phyloP scores from a whole-genome alignment of 2,888 invertebrate species.

The Camponotus fellah region DNA sequence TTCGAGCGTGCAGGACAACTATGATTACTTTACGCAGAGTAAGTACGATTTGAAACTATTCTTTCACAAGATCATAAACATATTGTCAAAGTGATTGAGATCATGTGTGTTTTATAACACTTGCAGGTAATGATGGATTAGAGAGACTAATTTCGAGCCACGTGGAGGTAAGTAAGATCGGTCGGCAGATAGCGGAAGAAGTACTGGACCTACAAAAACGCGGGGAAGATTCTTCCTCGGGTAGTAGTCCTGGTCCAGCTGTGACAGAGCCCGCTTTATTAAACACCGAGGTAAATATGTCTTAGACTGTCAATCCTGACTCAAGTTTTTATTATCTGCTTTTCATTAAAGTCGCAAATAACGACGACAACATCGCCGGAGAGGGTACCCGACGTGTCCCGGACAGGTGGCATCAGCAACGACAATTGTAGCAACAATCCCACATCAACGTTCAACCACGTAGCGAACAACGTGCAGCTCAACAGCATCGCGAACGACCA shows the following conservation, averaged over 20 bases:
- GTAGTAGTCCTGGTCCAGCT: slow-evolving; percentile 83
- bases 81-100: neutral
- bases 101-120: neutral
- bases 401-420: slow-evolving; percentile 66
- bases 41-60: slow-evolving; percentile 73
- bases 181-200: slow-evolving; percentile 94
- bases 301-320: neutral
- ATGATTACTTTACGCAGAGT: slow-evolving; percentile 88
- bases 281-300: slow-evolving; percentile 83
- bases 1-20: slow-evolving; percentile 86
- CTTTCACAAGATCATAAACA: neutral
- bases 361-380: slow-evolving; percentile 81
- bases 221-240: slow-evolving; percentile 87
- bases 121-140: slow-evolving; percentile 88
- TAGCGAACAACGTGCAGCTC: slow-evolving; percentile 86
- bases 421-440: slow-evolving; percentile 77
- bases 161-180: slow-evolving; percentile 94
- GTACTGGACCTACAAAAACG: slow-evolving; percentile 89
- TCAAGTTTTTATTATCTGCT: slow-evolving; percentile 1
- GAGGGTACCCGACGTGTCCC: slow-evolving; percentile 73
- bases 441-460: slow-evolving; percentile 81
- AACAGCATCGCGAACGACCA: slow-evolving; percentile 86
- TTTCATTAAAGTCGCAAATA: slow-evolving; percentile 64
- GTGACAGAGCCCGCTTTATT: slow-evolving; percentile 84
- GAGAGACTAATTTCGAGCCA: slow-evolving; percentile 91